Base-by-base conservation (phyloP, 1,140 invertebrate species). In the Drosophila guanche region DNA sequence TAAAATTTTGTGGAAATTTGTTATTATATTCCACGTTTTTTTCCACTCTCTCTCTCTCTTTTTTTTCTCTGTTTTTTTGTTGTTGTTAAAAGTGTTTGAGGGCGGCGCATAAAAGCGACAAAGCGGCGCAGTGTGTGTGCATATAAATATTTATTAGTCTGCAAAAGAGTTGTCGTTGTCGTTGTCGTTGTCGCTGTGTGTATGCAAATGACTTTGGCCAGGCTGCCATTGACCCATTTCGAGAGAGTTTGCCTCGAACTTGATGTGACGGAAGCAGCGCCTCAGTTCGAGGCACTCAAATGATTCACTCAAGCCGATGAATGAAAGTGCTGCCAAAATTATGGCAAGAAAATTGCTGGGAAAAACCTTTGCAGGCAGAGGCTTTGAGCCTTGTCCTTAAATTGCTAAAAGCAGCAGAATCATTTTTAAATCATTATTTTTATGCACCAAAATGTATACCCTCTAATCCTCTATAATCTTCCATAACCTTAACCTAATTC, bases 81-180 rank as follows among this genome's bases (percentile, higher is more conserved):
- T 33, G 29, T 12, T 37, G 33, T 12, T 12, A 10, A 1, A 37
- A 37, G 33, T 37, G 33, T 37, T 37, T 37, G 33, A 37, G 33
- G 10, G 2, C 10, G 3, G 10, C 33, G 8, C 33, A 37, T 37
- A 10, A 37, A 43, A 47, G 23, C 5, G 50, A 37, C 48, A 48
- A 50, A 43, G 23, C 20, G 43, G 37, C 37, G 8, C 27, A 27
- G 25, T 3, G 25, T 67, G 57, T 62, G 71, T 66, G 81, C 77
- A 66, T 81, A 86, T 88, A 86, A 86, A 86, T 86, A 86, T 86
- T 86, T 86, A 86, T 83, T 75, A 79, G 81, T 69, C 60, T 20
- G 55, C 60, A 51, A 57, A 66, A 66, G 62, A 69, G 63, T 57
- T 54, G 74, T 50, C 56, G 66, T 58, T 53, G 48, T 53, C 53